Evolutionary conservation across 1,140 invertebrate genomes (phyloP).

Genomic region (Chrysoperla carnea): DNA sequence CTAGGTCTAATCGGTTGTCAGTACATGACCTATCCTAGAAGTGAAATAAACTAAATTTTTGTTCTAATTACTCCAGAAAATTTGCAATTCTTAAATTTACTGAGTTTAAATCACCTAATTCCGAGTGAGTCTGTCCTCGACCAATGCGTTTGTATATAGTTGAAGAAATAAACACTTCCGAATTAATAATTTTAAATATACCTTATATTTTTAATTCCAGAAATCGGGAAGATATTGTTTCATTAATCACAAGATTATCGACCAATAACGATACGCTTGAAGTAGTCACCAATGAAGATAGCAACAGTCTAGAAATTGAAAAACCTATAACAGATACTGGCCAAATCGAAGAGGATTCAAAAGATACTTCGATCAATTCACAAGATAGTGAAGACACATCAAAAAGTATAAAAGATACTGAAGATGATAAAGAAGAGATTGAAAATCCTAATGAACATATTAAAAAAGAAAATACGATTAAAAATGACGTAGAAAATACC

Average conservation of each 20-base stretch:
- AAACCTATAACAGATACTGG: constrained; percentile 30
- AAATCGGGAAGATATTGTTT: constrained; percentile 53
- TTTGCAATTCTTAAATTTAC: too few species aligned
- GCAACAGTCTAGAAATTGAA: constrained; percentile 33
- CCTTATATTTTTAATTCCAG: constrained; percentile 22
- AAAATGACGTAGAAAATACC: too few species aligned
- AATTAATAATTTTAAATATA: neutral
- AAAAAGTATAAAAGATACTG: constrained; percentile 1
- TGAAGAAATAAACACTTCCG: neutral
- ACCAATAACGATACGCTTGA: constrained; percentile 35
- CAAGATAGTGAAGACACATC: constrained; percentile 12
- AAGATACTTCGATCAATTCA: constrained; percentile 1
- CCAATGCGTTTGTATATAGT: constrained; percentile 2
- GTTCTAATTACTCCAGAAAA: too few species aligned
- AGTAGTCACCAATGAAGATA: constrained; percentile 43
- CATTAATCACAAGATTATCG: constrained; percentile 51
- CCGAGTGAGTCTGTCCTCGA: too few species aligned
- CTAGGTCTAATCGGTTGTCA: too few species aligned
- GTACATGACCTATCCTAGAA: too few species aligned
- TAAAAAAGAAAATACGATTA: too few species aligned
- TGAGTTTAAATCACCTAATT: too few species aligned
- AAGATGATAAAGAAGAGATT: constrained; percentile 13
- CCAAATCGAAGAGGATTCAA: constrained; percentile 11
- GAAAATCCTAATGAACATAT: constrained; percentile 14
- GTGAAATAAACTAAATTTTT: too few species aligned